phyloP scores from a whole-genome alignment of 2,797 vertebrate species.

The Chaunax sp. region DNA sequence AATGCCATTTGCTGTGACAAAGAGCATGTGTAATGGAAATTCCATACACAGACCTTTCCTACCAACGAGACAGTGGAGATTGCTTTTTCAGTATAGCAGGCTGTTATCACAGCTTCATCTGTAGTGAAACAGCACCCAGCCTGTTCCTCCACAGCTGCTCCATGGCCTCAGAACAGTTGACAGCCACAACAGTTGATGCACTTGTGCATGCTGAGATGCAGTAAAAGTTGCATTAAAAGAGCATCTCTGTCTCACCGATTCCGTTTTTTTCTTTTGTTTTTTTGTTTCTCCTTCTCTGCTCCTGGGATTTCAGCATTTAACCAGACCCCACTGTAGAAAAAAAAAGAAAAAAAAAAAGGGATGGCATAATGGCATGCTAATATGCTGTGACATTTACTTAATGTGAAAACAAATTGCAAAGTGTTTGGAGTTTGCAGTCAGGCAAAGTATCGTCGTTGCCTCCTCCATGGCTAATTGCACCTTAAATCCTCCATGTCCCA shows the following conservation, averaged over 20 bases:
- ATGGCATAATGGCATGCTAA: constrained; percentile 61
- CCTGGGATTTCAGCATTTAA: constrained; percentile 14
- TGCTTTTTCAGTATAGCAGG: neutral
- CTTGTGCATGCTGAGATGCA: constrained; percentile 47
- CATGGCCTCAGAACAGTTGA: constrained; percentile 32
- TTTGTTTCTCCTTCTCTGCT: neutral
- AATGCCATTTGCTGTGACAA: neutral
- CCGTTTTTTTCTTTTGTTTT: neutral
- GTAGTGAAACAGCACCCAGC: constrained; percentile 27
- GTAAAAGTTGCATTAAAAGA: constrained; percentile 46
- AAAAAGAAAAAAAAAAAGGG: constrained; percentile 22
- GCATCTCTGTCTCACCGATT: constrained; percentile 15
- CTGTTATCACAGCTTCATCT: constrained; percentile 35
- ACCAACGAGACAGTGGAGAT: neutral
- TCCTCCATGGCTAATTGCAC: constrained; percentile 77
- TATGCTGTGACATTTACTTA: constrained; percentile 77
- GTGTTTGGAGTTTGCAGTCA: constrained; percentile 69
- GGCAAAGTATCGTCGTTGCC: constrained; percentile 57
- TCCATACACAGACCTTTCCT: neutral
- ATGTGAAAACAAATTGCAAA: constrained; percentile 71
- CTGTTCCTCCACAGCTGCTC: constrained; percentile 47
- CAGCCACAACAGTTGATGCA: constrained; percentile 54
- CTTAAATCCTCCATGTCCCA: constrained; percentile 70
- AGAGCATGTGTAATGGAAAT: neutral
- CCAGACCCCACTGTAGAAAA: constrained; percentile 14